Conservation (phyloP, 2,113 vertebrate species). For the Percopsis transmontana region DNA sequence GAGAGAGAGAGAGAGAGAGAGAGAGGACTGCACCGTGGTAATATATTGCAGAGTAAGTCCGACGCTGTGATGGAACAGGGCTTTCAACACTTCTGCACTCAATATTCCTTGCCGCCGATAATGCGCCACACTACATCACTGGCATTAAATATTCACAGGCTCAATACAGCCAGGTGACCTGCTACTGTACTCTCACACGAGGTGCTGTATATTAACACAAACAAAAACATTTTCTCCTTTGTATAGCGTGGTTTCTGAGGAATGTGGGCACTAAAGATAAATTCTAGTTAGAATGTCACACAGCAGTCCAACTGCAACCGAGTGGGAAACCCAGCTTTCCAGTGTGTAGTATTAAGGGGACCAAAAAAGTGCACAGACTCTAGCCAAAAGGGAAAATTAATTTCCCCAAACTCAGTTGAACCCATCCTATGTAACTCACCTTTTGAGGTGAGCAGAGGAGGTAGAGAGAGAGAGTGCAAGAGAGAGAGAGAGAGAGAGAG, state of each 20-base stretch:
- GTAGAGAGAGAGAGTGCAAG: not conserved
- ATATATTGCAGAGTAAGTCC: slow-evolving; percentile 45
- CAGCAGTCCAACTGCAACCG: not conserved
- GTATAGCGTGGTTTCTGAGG: not conserved
- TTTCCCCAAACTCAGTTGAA: slow-evolving; percentile 36
- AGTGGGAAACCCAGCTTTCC: not conserved
- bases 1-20: not conserved
- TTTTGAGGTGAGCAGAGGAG: slow-evolving; percentile 11
- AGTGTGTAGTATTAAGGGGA: slow-evolving; percentile 41
- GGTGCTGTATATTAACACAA: slow-evolving; percentile 2
- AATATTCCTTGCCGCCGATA: slow-evolving; percentile 59
- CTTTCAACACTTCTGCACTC: slow-evolving; percentile 56
- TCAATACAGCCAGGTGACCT: slow-evolving; percentile 61
- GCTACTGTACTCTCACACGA: slow-evolving; percentile 35
- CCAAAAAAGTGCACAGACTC: slow-evolving; percentile 5
- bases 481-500: not conserved
- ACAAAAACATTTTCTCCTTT: not conserved
- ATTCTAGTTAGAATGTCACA: not conserved
- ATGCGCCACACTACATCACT: slow-evolving; percentile 69
- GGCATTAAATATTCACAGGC: slow-evolving; percentile 70
- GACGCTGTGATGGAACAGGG: slow-evolving; percentile 61
- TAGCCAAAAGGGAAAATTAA: slow-evolving; percentile 32
- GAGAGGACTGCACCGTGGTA: slow-evolving; percentile 9
- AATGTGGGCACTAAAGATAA: not conserved
- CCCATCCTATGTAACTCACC: slow-evolving; percentile 23